Base-by-base conservation (phyloP, 2,888 invertebrate species). In the Halictus quadricinctus region DNA sequence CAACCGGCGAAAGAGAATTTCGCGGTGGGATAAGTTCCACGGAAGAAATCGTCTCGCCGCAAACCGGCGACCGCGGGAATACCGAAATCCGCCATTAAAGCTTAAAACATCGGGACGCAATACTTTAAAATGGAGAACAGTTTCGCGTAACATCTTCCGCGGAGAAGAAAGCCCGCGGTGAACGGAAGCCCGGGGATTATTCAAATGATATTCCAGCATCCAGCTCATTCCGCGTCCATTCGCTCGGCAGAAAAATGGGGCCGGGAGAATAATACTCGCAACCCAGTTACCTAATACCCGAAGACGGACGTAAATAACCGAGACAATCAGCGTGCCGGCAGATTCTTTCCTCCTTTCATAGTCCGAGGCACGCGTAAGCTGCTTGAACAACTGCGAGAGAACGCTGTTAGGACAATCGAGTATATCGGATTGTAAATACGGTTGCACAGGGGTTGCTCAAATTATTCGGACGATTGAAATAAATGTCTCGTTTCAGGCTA, bases 271-370 rank as follows among this genome's bases (percentile, higher is more conserved):
- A 69, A 69, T 69, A n/a, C 36, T 21, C 21, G 43, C 21, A 66
- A 66, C 66, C 66, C 36, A 66, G 66, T 66, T 66, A 36, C 66
- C 64, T 64, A 64, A 64, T 64, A 64, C 64, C 64, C 64, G 64
- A 64, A 64, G 64, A 64, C 21, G 43, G 5, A 69, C 69, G 36
- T 69, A 69, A 69, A 69, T 69, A 69, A 69, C 69, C 69, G 43
- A 21, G 69, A 69, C 36, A 69, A 69, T 41, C 69, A 41, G 36
- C 21, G 41, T n/a, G 36, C 43, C 69, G 41, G 64, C 64, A 15
- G 64, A 25, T 25, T 25, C 29, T 25, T 29, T 64, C 25, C 15
- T 64, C 29, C 25, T 64, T 64, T 64, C 64, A 15, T 29, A 15
- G 64, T 29, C 25, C 64, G 29, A 15, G 29, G 15, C 64, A 15